Percentiles rank a stretch among this genome's conserved stretches.
Evolutionary conservation across 2,113 vertebrate species (phyloP).

Genomic region (Orycteropus afer): DNA sequence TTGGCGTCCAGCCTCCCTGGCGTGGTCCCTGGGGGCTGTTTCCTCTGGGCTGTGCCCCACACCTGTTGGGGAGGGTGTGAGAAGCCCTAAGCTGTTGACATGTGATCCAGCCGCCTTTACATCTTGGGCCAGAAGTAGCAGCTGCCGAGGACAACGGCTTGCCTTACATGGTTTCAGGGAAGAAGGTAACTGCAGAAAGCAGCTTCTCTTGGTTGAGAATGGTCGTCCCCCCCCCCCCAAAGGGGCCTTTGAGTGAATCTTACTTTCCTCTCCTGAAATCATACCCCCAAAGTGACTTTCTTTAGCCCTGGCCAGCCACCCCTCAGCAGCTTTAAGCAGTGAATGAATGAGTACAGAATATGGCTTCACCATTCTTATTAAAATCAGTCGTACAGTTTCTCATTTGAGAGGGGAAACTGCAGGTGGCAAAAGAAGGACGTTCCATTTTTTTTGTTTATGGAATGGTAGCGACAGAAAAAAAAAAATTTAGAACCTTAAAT

Average conservation of each 20-base stretch:
- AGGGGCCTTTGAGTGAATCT: constrained; percentile 43
- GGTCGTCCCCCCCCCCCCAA: not conserved
- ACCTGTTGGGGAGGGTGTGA: constrained; percentile 73
- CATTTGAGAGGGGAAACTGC: not conserved
- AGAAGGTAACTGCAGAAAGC: constrained; percentile 4
- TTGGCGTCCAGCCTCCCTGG: not conserved
- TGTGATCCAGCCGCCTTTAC: constrained; percentile 63
- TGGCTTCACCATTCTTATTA: constrained; percentile 24
- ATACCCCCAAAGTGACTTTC: not conserved
- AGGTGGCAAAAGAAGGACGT: constrained; percentile 18
- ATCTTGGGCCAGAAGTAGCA: constrained; percentile 60
- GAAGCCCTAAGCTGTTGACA: constrained; percentile 31
- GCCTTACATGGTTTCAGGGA: not conserved
- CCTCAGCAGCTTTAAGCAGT: constrained; percentile 53
- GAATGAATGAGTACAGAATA: constrained; percentile 25
- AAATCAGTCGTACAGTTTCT: constrained; percentile 39
- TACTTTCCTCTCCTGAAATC: constrained; percentile 54
- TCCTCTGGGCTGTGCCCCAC: not conserved
- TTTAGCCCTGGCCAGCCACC: constrained; percentile 35
- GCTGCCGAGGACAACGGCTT: constrained; percentile 67
- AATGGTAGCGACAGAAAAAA: not conserved
- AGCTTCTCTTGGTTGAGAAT: constrained; percentile 58
- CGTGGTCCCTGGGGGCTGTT: not conserved
- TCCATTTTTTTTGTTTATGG: constrained; percentile 6
- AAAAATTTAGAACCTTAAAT: not conserved